These are phyloP conservation scores for Axea sp. DNA, from an alignment of 2,888 invertebrate species.

Conservation along the genomic window DNA sequence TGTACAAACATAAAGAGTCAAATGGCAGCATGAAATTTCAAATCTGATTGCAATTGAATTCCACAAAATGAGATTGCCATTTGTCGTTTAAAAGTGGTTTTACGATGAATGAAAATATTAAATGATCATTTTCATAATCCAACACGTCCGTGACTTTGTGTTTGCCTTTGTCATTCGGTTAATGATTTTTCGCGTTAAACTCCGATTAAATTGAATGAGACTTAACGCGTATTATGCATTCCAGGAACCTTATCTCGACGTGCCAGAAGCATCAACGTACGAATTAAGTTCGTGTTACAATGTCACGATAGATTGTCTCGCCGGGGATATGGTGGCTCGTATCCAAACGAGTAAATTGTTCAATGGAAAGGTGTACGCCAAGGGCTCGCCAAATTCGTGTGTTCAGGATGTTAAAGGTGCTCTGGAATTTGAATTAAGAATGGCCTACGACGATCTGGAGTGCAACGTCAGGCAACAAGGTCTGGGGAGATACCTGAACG, in stretches of 20 bases:
- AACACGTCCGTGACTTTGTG: no score
- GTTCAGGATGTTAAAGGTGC: conserved; percentile 93
- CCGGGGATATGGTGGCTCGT: conserved; percentile 95
- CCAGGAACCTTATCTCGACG: conserved; percentile 92
- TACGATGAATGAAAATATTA: no score
- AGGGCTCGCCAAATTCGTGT: conserved; percentile 95
- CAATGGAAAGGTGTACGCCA: conserved; percentile 96
- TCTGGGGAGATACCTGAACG: conserved; percentile 92
- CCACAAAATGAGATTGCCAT: no score
- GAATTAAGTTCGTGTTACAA: conserved; percentile 96
- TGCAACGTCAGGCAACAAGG: conserved; percentile 95
- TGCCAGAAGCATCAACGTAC: conserved; percentile 94
- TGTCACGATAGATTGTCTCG: conserved; percentile 94
- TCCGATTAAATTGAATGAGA: no score
- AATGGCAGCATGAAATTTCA: no score
- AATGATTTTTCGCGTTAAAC: no score
- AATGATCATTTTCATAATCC: no score
- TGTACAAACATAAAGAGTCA: no score
- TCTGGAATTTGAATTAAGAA: conserved; percentile 93
- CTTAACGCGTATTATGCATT: no score
- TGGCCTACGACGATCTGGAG: conserved; percentile 95
- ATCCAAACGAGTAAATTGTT: conserved; percentile 95
- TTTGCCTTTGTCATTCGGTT: no score
- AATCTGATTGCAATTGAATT: no score
- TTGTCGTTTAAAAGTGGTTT: no score